Conservation (phyloP, 2,113 vertebrate genomes). For the Leucopsar rothschildi region DNA sequence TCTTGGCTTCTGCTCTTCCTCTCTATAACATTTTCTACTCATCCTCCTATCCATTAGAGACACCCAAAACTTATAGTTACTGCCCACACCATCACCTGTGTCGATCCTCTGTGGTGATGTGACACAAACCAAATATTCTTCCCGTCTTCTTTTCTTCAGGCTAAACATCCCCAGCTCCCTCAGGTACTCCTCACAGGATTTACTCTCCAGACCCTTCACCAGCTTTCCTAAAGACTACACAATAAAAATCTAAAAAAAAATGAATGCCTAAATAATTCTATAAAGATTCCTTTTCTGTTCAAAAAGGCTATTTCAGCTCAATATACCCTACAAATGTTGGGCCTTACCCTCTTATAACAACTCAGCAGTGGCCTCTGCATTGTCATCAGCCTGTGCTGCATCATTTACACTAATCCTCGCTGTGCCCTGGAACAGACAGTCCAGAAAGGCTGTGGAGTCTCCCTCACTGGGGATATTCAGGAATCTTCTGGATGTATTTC, state of each 20-base stretch:
- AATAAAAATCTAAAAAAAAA: not conserved
- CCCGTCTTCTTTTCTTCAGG: not conserved
- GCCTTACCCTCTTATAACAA: not conserved
- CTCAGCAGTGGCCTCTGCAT: not conserved
- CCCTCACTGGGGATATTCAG: not conserved
- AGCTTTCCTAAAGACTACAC: not conserved
- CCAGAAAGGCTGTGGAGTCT: not conserved
- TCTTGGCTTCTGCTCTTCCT: not conserved
- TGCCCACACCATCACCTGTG: not conserved
- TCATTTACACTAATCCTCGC: not conserved
- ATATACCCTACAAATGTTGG: not conserved
- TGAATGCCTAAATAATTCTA: not conserved
- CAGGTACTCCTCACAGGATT: not conserved
- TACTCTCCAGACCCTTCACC: not conserved
- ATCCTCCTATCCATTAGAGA: not conserved
- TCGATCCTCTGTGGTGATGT: not conserved
- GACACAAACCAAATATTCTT: not conserved
- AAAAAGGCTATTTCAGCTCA: not conserved
- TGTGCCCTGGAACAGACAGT: not conserved
- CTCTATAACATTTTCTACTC: not conserved
- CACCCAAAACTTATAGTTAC: not conserved
- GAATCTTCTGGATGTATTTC: not conserved
- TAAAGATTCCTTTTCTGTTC: not conserved
- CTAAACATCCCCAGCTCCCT: not conserved
- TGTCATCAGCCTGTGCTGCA: not conserved